phyloP scores from a whole-genome alignment of 2,888 invertebrate genomes.

The Mythimna ferrago region DNA sequence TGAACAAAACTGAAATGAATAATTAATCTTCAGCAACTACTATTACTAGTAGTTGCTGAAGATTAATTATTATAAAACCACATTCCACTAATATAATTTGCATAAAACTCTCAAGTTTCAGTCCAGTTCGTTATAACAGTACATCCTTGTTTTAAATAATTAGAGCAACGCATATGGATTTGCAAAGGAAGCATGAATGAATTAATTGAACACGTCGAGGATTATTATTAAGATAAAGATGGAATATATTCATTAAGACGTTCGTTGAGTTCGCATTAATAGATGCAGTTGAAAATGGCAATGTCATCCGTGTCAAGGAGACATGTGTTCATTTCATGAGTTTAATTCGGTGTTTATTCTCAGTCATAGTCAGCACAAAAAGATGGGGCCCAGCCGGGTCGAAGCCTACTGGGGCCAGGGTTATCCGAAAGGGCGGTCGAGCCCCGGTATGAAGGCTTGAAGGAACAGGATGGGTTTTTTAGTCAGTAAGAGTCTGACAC shows the following conservation, averaged over 20 bases:
- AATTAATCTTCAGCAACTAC: slow-evolving; percentile 17
- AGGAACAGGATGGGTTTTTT: too few species aligned
- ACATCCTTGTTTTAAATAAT: slow-evolving; percentile 56
- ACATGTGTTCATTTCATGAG: not conserved
- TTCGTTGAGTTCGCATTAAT: slow-evolving; percentile 20
- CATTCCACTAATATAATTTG: slow-evolving; percentile 27
- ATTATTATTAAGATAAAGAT: slow-evolving; percentile 53
- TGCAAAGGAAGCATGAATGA: slow-evolving; percentile 50
- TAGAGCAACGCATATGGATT: slow-evolving; percentile 53
- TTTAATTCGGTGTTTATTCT: not conserved
- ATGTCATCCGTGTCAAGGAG: slow-evolving; percentile 16
- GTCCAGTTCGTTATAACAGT: slow-evolving; percentile 52
- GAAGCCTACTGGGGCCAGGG: too few species aligned
- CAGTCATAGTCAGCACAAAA: too few species aligned
- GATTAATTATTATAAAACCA: slow-evolving; percentile 39
- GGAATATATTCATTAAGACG: slow-evolving; percentile 29
- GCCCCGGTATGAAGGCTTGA: too few species aligned
- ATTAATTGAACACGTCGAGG: slow-evolving; percentile 54
- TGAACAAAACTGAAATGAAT: slow-evolving; percentile 10
- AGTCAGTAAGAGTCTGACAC: too few species aligned
- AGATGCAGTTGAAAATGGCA: slow-evolving; percentile 19
- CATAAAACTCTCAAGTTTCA: slow-evolving; percentile 37
- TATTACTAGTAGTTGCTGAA: too few species aligned
- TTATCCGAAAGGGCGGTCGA: too few species aligned
- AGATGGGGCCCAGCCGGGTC: too few species aligned